A percentile compares a stretch with the other conserved stretches of the same genome.
Conservation (phyloP, 2,888 invertebrate species). For the Leucophora obtusa region DNA sequence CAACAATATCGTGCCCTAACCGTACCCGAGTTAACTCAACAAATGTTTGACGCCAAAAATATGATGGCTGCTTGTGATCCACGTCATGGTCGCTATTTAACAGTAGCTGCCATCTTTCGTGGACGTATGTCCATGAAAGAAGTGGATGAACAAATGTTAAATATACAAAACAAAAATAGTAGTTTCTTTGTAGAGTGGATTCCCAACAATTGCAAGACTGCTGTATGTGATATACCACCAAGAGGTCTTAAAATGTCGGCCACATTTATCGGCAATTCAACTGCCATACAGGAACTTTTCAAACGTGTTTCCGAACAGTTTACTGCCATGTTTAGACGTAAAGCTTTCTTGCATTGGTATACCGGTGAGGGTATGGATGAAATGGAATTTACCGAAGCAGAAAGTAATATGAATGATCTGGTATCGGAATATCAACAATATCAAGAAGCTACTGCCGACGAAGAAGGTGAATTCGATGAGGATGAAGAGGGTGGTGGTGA, state of each 20-base stretch:
- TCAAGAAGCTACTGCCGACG: slow-evolving; percentile 93
- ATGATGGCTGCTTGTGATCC: slow-evolving; percentile 99
- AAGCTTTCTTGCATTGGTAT: slow-evolving; percentile 99
- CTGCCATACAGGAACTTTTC: slow-evolving; percentile 95
- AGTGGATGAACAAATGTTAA: slow-evolving; percentile 94
- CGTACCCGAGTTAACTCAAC: slow-evolving; percentile 93
- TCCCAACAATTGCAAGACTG: slow-evolving; percentile 95
- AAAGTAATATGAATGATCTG: slow-evolving; percentile 95
- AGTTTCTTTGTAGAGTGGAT: slow-evolving; percentile 95
- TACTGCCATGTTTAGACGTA: slow-evolving; percentile 97
- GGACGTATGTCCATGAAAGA: slow-evolving; percentile 97
- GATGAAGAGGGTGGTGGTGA: slow-evolving; percentile 78
- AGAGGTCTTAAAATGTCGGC: slow-evolving; percentile 96
- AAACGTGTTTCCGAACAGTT: slow-evolving; percentile 95
- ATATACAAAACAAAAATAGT: slow-evolving; percentile 96
- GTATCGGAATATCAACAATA: slow-evolving; percentile 96
- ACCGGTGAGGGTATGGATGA: slow-evolving; percentile 98
- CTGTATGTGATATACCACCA: slow-evolving; percentile 94
- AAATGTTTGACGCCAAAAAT: slow-evolving; percentile 97
- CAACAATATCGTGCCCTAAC: slow-evolving; percentile 94
- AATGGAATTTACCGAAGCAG: slow-evolving; percentile 97
- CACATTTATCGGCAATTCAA: slow-evolving; percentile 95
- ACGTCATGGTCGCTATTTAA: slow-evolving; percentile 93
- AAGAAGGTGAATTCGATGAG: slow-evolving; percentile 90
- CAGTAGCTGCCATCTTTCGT: slow-evolving; percentile 94